A percentile compares a stretch with the other conserved stretches of the same genome.
Conservation (phyloP, 2,888 invertebrate genomes). For the Plagodis pulveraria region DNA sequence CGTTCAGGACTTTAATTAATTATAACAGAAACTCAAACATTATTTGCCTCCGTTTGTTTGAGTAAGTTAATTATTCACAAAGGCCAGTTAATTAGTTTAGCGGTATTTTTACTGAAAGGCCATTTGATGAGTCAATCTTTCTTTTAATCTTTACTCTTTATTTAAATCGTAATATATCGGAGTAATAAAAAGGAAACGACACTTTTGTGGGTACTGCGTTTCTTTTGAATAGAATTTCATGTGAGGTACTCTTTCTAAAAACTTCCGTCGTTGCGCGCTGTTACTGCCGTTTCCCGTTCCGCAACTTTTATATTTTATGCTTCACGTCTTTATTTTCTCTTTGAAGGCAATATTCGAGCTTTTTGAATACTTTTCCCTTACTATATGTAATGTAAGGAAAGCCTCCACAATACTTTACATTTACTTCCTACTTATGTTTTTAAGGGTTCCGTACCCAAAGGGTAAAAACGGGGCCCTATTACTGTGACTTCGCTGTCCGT, state of each 20-base stretch:
- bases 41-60: neutral
- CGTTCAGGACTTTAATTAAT: neutral
- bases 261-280: slow-evolving; percentile 17
- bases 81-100: neutral
- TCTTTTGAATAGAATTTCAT: slow-evolving; percentile 11
- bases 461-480: too few species aligned
- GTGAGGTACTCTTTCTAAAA: slow-evolving; percentile 25
- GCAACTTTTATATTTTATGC: slow-evolving; percentile 19
- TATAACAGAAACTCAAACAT: neutral
- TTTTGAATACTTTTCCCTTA: slow-evolving; percentile 13
- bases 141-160: too few species aligned
- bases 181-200: slow-evolving; percentile 4
- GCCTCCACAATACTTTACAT: neutral
- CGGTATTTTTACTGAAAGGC: neutral
- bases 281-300: slow-evolving; percentile 20
- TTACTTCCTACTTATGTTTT: too few species aligned
- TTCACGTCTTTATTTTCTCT: slow-evolving; percentile 15
- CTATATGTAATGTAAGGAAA: neutral
- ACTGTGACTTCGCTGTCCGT: too few species aligned
- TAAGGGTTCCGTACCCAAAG: too few species aligned
- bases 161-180: too few species aligned
- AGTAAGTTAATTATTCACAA: neutral
- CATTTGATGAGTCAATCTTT: neutral
- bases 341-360: slow-evolving; percentile 14
- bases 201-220: neutral